Base-by-base conservation (phyloP, 2,797 vertebrate species). In the Cephalopachus bancanus region DNA sequence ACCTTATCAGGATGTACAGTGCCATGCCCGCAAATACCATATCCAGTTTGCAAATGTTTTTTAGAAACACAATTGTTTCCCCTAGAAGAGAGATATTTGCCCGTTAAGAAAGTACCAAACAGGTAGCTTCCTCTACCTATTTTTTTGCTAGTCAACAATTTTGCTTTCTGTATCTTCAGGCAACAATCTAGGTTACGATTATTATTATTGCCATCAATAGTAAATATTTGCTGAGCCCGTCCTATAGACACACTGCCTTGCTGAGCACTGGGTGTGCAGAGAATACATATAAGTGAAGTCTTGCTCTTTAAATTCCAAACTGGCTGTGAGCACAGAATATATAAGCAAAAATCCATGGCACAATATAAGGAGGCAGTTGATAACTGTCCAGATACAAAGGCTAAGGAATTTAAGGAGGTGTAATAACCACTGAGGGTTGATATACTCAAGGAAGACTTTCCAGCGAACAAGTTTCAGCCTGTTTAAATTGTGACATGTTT, bases 71-170 rank as follows among this genome's bases (percentile, higher is more conserved):
- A 83, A 64, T 79, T 60, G 20, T 78, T 96, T 93, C 69, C n/a
- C 33, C 44, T 44, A 49, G 74, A 85, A 71, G 22, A 91, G 10
- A 79, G 6, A 49, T 12, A 4, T 80, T 91, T 75, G 37, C 8
- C 69, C 19, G 71, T 7, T 51, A 92, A 64, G 74, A 89, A 96
- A 90, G 60, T 72, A 79, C 2, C 7, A 83, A 14, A 4, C 64
- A 28, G 51, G 60, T 78, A 90, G 10, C 12, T 90, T 95, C 89
- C n/a, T 79, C n/a, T 69, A 79, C 9, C 14, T 80, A 60, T 76
- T 81, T 60, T 83, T 83, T 96, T 79, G 20, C 26, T 75, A 91
- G 22, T 72, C 62, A 92, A 71, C 28, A 49, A 59, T 74, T 90
- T 24, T 44, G 8, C 76, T 81, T 84, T 69, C 51, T 75, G 3